Evolutionary conservation across 1,140 invertebrate genomes (phyloP).

Genomic region (Adelges cooleyi): DNA sequence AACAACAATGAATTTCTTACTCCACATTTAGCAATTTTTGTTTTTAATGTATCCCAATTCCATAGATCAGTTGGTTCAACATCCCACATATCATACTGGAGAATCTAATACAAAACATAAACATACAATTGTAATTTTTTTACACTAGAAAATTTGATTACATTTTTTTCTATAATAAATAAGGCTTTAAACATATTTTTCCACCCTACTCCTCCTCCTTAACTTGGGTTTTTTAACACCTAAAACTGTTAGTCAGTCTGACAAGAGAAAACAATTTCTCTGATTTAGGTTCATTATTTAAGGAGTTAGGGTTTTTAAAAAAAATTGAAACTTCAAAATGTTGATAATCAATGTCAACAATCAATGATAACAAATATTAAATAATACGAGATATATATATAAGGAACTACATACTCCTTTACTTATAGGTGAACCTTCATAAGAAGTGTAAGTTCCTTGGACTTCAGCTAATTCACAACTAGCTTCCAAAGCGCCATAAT

Average conservation of each 20-base stretch:
- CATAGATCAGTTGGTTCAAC: constrained; percentile 77
- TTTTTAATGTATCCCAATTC: constrained; percentile 78
- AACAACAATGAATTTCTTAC: constrained; percentile 88
- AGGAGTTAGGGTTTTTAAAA: too few relatives aligned
- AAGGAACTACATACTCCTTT: constrained; percentile 49
- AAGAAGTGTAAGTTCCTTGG: constrained; percentile 80
- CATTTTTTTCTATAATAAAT: too few relatives aligned
- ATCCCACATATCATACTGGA: constrained; percentile 98
- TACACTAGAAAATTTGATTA: too few relatives aligned
- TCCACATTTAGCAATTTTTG: constrained; percentile 79
- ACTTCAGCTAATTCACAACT: constrained; percentile 89
- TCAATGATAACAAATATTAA: not conserved
- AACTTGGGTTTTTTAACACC: too few relatives aligned
- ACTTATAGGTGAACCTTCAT: constrained; percentile 81
- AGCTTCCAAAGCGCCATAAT: constrained; percentile 91
- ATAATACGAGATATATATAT: not conserved
- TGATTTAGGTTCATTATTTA: too few relatives aligned
- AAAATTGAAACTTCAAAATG: too few relatives aligned
- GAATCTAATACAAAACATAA: constrained; percentile 42
- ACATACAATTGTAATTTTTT: not conserved
- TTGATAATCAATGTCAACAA: too few relatives aligned
- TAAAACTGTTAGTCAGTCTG: too few relatives aligned
- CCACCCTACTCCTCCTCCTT: too few relatives aligned
- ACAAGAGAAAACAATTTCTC: too few relatives aligned
- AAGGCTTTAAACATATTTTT: too few relatives aligned